These are phyloP conservation scores for Marronus borbonicus DNA, from an alignment of 2,888 invertebrate genomes.

Conservation along the genomic window DNA sequence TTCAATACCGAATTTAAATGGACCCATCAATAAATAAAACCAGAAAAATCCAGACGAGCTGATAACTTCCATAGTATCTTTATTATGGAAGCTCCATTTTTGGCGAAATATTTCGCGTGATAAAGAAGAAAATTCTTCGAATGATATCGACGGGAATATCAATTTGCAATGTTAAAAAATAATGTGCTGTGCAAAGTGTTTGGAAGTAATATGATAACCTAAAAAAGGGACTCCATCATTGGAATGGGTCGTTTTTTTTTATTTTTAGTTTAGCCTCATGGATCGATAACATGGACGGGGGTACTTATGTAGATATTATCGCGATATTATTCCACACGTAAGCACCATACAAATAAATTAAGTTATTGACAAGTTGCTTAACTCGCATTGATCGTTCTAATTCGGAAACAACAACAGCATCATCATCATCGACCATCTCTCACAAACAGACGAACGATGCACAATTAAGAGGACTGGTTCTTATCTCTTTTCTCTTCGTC, in stretches of 20 bases:
- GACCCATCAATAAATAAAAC: background rate
- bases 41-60: background rate
- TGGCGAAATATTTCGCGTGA: background rate
- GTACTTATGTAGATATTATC: slow-evolving; percentile 44
- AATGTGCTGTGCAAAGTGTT: no score
- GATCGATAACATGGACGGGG: background rate
- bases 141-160: slow-evolving; percentile 24
- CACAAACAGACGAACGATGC: slow-evolving; percentile 47
- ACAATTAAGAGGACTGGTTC: slow-evolving; percentile 54
- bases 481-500: slow-evolving; percentile 53
- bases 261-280: no score
- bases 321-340: slow-evolving; percentile 39
- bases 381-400: slow-evolving; percentile 55
- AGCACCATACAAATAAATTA: slow-evolving; percentile 53
- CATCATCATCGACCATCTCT: background rate
- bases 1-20: background rate
- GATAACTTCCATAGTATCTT: background rate
- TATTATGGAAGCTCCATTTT: background rate
- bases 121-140: slow-evolving; percentile 1
- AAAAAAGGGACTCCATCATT: slow-evolving; percentile 10
- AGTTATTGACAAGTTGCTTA: slow-evolving; percentile 56
- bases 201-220: slow-evolving; percentile 27
- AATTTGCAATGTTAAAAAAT: background rate
- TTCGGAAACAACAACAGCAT: slow-evolving; percentile 35
- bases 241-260: background rate